Evolutionary conservation across 64 coral and sea anemone genomes (phyloP), one percentile per base, ranked within the genome.

Genomic region (Pocillopora verrucosa): DNA sequence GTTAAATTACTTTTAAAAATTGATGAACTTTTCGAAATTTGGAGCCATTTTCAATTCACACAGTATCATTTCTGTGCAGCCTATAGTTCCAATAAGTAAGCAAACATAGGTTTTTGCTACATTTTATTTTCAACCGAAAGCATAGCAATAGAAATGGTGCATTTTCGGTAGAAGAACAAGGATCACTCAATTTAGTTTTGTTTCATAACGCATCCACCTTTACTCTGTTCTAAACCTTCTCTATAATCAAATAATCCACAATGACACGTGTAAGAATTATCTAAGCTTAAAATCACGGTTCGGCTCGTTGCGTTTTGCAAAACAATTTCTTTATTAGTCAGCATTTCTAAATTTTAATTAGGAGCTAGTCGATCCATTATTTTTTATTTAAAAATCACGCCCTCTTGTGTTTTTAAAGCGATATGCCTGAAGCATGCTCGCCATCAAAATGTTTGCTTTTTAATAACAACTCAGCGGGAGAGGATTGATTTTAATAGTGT

Each of bases 401-500:
- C 41, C 41, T 51, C 25, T 22, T 70, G 25, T 72, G 16, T 85
- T 19, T 22, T 77, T 17, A 17, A 17, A 51, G 17, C 9, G 11
- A 22, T 41, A 24, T 56, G 68, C 22, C 57, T 70, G 56, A 30
- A 63, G 6, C 34, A 16, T 72, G 56, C 70, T 72, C 82, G 6
- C 70, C 70, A 72, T 85, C 72, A 57, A 72, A 72, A 56, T 85
- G 82, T 72, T 85, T 85, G 64, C 68, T 72, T 85, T 85, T n/a
- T 0, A 15, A 24, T 72, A 20, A 58, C 30, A 57, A 4, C 82
- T 38, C 82, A 85, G 38, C 82, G 51, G 63, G 80, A 14, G 64
- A 65, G 63, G 80, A 14, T 36, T 56, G 20, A 25, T 37, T 41
- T 51, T 56, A 25, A 10, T 13, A 65, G 16, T 72, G 36, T 56